Base-by-base conservation (phyloP, 2,113 vertebrate genomes). In the Chaetops frenatus region DNA sequence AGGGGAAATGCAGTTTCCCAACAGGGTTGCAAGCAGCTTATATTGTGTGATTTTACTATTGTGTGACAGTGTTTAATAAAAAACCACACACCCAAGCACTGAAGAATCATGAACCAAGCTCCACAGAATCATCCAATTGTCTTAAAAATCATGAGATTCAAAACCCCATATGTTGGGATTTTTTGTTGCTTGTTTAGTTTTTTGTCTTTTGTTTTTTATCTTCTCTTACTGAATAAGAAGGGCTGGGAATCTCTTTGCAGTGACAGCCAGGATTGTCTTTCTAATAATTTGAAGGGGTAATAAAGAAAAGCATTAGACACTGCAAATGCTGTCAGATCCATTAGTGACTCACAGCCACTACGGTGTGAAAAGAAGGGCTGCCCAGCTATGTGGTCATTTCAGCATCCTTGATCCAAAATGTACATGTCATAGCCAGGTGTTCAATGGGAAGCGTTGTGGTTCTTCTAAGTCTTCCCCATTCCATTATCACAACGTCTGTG, bases 21-120 rank as follows among this genome's bases (percentile, higher is more conserved):
- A 79, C 27, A 88, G 77, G 47, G 51, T 45, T 81, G 54, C 66
- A 79, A 88, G 12, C 28, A 60, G 45, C 33, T 89, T 91, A 79
- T 85, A 65, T 81, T 86, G 33, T 96, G 53, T 65, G 70, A 74
- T 86, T 86, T 91, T 86, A 82, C 81, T 79, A n/a, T n/a, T n/a
- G n/a, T n/a, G n/a, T n/a, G 90, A 31, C 56, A 42, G 40, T 45
- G 21, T 88, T 92, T 84, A 76, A 74, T 61, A 90, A 42, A 77
- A 81, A 83, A 86, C 60, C 25, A 74, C 40, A 53, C n/a, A 88
- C 40, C 23, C 48, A 86, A 79, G 23, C 23, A 50, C 72, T 78
- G 82, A 77, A 90, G 85, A 81, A 83, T 73, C 40, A 23, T 42
- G 60, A 88, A 38, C 16, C 44, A 61, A 15, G 10, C 40, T 86